Base-by-base conservation (phyloP, 1,140 invertebrate genomes). In the Atta texana region DNA sequence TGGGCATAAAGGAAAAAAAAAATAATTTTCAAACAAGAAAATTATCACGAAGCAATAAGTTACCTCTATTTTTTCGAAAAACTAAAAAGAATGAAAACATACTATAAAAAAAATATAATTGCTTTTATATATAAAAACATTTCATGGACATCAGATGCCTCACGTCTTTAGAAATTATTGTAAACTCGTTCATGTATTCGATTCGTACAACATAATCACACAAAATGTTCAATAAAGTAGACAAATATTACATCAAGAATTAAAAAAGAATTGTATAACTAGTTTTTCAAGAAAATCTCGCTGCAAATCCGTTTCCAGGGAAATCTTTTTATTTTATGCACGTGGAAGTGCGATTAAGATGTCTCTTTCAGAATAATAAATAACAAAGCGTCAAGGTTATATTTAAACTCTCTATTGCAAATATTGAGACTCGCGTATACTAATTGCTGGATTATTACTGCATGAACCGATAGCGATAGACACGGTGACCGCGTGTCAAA, bases 181-280 rank as follows among this genome's bases (percentile, higher is more conserved):
- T 24, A 44, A 61, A 76, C 21, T 6, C 16, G n/a, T 68, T 34
- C 18, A 18, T 21, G 2, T 18, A 21, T 5, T 68, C 12, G 21
- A 44, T 44, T 12, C 12, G 21, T 21, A n/a, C 10, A 18, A 18
- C 16, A 24, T 21, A 7, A 59, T 39, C 14, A 24, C n/a, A 18
- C 6, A 44, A n/a, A 16, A 44, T 28, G 2, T 44, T 75, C 8
- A 24, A 57, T 75, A n/a, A 57, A 57, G 21, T 57, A 21, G 6
- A 39, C 8, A 53, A 39, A 75, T 59, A 18, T n/a, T 12, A 16
- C 14, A 39, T 39, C 8, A 49, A 66, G 34, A 75, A 59, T 34
- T 57, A 75, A 59, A 75, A 75, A 66, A 31, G 44, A 68, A 64
- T 66, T 12, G 2, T 44, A 31, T 28, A 78, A 51, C 18, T 3